A percentile compares a stretch with the other conserved stretches of the same genome.
These are phyloP conservation scores for Acleris laterana DNA, from an alignment of 2,888 invertebrate species.

Conservation along the genomic window DNA sequence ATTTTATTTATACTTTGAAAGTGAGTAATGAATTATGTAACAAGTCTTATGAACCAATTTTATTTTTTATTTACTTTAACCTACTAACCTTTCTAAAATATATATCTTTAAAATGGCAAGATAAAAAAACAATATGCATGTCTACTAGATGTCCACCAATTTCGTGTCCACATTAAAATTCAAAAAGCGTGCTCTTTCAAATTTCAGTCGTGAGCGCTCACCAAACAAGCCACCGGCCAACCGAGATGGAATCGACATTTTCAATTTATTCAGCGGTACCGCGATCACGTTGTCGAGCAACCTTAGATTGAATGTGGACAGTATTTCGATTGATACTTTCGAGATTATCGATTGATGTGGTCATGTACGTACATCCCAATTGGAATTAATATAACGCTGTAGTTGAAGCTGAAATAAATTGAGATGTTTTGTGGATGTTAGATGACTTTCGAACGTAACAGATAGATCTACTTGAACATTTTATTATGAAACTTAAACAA, in stretches of 20 bases:
- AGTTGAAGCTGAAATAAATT: not conserved
- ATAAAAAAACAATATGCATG: slow-evolving; percentile 5
- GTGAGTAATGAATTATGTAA: too few species aligned
- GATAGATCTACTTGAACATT: not conserved
- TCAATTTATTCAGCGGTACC: slow-evolving; percentile 56
- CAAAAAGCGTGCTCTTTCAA: slow-evolving; percentile 24
- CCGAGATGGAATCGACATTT: slow-evolving; percentile 42
- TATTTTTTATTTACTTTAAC: too few species aligned
- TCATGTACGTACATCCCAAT: not conserved
- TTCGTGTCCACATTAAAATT: slow-evolving; percentile 18
- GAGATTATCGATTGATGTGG: not conserved
- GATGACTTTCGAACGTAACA: not conserved
- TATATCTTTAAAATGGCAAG: not conserved
- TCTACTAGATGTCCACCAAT: not conserved
- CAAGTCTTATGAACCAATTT: too few species aligned
- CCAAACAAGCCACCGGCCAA: slow-evolving; percentile 22
- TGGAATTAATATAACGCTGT: not conserved
- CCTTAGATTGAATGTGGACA: slow-evolving; percentile 40
- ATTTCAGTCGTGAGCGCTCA: slow-evolving; percentile 13
- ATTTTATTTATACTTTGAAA: too few species aligned
- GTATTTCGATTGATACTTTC: slow-evolving; percentile 40
- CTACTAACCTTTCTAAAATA: not conserved
- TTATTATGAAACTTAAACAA: slow-evolving; percentile 1
- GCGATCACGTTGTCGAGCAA: slow-evolving; percentile 35
- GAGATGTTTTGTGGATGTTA: not conserved